Percentiles rank a stretch among this genome's conserved stretches.
phyloP scores from a whole-genome alignment of 1,140 invertebrate genomes.

The Drosophila saltans region DNA sequence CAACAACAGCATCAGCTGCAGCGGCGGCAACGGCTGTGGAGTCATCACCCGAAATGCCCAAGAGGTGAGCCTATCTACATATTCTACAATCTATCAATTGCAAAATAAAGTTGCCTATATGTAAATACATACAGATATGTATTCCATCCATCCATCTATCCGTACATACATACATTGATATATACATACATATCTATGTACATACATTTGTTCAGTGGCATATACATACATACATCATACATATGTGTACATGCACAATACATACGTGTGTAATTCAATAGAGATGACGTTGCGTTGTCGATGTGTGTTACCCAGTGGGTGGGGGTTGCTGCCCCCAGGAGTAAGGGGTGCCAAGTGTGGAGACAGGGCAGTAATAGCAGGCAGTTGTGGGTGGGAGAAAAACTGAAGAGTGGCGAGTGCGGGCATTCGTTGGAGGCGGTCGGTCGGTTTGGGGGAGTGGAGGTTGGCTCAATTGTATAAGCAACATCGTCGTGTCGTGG shows the following conservation, averaged over 20 bases:
- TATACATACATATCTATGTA: neutral
- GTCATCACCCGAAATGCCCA: constrained; percentile 83
- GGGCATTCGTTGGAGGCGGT: neutral
- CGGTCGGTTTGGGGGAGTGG: neutral
- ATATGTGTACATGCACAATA: constrained; percentile 26
- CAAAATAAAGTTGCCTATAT: constrained; percentile 12
- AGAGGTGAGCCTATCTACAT: constrained; percentile 68
- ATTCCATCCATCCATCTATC: neutral
- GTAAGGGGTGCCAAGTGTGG: neutral
- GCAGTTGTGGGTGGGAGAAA: constrained; percentile 23
- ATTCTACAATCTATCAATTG: constrained; percentile 23
- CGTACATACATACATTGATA: neutral
- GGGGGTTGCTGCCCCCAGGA: neutral
- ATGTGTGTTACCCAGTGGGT: neutral
- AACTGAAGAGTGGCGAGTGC: constrained; percentile 8
- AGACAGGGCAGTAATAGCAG: neutral
- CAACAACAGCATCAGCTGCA: constrained; percentile 39
- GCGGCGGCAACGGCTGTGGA: constrained; percentile 63
- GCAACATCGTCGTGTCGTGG: constrained; percentile 62
- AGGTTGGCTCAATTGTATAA: constrained; percentile 40
- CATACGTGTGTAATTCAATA: constrained; percentile 43
- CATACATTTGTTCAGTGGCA: neutral
- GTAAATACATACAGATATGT: neutral
- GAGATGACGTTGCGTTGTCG: constrained; percentile 69
- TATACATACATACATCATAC: constrained; percentile 5